Base-by-base conservation (phyloP, 2,888 invertebrate genomes). In the Didymodactylos carnosus region DNA sequence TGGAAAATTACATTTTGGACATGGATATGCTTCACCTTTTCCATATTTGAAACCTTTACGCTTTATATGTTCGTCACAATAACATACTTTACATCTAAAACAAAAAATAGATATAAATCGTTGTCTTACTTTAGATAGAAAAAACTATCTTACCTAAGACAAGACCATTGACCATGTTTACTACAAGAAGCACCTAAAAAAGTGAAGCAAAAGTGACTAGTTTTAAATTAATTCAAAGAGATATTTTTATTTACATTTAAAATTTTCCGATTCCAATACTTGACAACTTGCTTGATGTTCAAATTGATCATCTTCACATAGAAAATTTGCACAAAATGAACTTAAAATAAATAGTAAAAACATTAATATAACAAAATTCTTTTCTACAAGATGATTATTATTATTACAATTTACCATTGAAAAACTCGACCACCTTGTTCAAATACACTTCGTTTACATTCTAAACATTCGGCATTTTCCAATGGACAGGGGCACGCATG, bases 231-330 rank as follows among this genome's bases (percentile, higher is more conserved):
- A 49, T 69, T 7, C 3, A 8, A 62, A 77, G 79, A 84, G 86
- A 84, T 49, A 11, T 23, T 19, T n/a, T 49, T 8, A 49, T 23
- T 29, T 62, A 89, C 95, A 95, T 86, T 95, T 95, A 83, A 90
- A 93, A 79, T 88, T 92, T 84, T 95, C 95, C 0, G 92, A 89
- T 81, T 95, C 94, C 10, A 95, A 85, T 75, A 93, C 91, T 86
- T 95, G 94, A 82, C 94, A 94, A 72, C 79, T 82, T 43, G 94
- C 94, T 84, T 95, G 95, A 85, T 95, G 94, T 84, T 95, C 94
- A 85, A 93, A 93, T 84, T 93, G 93, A 84, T 93, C 93, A 84
- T 93, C 93, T 84, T 93, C 93, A 83, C 95, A 95, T 29, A 86
- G 80, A 78, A 81, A 93, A 70, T 89, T 90, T 78, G 88, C 86